Evolutionary conservation across 2,888 invertebrate species (phyloP), one percentile per base, ranked within the genome.

Genomic region (Drosophila quasianomalipes): DNA sequence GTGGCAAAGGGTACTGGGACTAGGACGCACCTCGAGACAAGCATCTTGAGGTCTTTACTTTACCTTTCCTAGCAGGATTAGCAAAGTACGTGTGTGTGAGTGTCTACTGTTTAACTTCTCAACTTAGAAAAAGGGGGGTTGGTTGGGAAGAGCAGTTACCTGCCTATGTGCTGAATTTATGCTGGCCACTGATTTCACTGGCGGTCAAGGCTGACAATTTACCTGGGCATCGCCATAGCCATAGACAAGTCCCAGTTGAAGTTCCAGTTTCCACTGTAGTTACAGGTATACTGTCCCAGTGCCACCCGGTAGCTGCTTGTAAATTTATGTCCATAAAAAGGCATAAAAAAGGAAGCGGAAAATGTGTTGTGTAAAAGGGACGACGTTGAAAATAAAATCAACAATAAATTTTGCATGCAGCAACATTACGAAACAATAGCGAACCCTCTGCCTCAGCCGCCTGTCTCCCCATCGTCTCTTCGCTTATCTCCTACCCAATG

Each of bases 311-410:
- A 33, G 86, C 86, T 90, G 69, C 90, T 90, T 86, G 90, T 77
- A 86, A 90, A 86, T 86, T 86, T 86, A 86, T 86, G 85, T 84
- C 86, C 85, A 86, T 90, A 89, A 90, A 85, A 85, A 83, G 83
- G 89, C 74, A 90, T 86, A 85, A 88, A 90, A 76, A 85, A 85
- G 85, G 79, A 75, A 89, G 75, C 89, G 85, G 89, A 74, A 85
- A 86, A 86, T 90, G 90, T 90, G 89, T 85, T 88, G 83, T 85
- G 85, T 65, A 85, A 90, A 90, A 90, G 61, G 79, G 86, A 90
- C 89, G 88, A 85, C 89, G 90, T 55, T 88, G 81, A 89, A 90
- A 85, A 85, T 85, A 90, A 86, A 86, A 86, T 89, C 90, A 90
- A 86, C 85, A 86, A 90, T 86, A 86, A 86, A 86, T 86, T 86